A percentile compares a stretch with the other conserved stretches of the same genome.
These are phyloP conservation scores for Nycticebus coucang DNA, from an alignment of 2,113 vertebrate genomes.

Conservation along the genomic window DNA sequence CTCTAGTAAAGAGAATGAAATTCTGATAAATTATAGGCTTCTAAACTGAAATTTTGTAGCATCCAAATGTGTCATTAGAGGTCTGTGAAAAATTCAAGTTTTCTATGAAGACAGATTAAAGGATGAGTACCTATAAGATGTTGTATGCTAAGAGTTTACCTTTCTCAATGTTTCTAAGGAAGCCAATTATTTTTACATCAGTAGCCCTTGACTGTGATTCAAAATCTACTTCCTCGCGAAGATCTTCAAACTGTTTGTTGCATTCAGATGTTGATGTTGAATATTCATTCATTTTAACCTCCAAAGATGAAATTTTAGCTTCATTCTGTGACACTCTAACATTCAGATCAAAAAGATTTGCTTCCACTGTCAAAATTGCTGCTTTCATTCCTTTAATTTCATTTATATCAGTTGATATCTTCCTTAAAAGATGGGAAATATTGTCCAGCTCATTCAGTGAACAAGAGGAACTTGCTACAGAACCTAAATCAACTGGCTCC, in stretches of 20 bases:
- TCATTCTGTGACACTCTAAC: constrained; percentile 75
- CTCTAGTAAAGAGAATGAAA: background rate
- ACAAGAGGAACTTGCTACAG: constrained; percentile 66
- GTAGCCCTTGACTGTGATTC: constrained; percentile 61
- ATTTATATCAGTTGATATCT: constrained; percentile 77
- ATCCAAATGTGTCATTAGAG: background rate
- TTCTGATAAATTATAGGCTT: background rate
- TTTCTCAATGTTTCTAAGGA: constrained; percentile 75
- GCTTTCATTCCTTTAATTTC: constrained; percentile 80
- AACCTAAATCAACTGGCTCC: constrained; percentile 63
- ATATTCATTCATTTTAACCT: constrained; percentile 75
- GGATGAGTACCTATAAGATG: background rate
- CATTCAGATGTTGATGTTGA: constrained; percentile 55
- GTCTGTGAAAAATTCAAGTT: background rate
- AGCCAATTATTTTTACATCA: constrained; percentile 74
- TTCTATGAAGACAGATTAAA: background rate
- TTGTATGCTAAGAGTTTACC: constrained; percentile 61
- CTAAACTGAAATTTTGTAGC: background rate
- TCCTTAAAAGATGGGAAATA: constrained; percentile 76
- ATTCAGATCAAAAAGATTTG: constrained; percentile 74
- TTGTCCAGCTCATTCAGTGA: constrained; percentile 69
- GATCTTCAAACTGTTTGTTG: constrained; percentile 63
- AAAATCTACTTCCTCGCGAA: constrained; percentile 63
- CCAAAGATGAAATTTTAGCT: constrained; percentile 79
- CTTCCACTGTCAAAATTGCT: constrained; percentile 73